phyloP scores from a whole-genome alignment of 2,113 vertebrate species.

The Sinocyclocheilus anshuiensis region DNA sequence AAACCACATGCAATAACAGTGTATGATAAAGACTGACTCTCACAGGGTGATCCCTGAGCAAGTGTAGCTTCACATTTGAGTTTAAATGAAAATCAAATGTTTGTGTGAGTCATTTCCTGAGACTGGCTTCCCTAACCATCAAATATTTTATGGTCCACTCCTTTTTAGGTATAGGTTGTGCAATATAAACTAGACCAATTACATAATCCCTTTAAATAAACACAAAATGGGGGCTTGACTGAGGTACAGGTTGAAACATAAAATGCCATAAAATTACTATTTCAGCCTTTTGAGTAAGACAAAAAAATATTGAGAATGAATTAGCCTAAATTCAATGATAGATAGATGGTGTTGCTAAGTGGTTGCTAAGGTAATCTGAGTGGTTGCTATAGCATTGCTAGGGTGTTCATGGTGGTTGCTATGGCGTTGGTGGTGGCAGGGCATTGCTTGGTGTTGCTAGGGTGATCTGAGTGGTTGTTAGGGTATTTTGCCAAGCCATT shows the following conservation, averaged over 20 bases:
- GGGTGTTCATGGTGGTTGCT: too few relatives aligned
- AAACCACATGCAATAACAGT: not conserved
- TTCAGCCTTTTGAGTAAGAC: not conserved
- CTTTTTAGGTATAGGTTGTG: slow-evolving; percentile 12
- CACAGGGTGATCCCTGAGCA: not conserved
- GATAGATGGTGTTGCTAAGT: too few relatives aligned
- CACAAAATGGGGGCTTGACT: not conserved
- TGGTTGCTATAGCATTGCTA: too few relatives aligned
- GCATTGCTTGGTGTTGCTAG: too few relatives aligned
- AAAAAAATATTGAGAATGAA: too few relatives aligned
- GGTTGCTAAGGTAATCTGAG: too few relatives aligned
- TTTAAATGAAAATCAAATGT: slow-evolving; percentile 32
- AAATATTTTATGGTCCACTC: not conserved
- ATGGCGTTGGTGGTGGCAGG: too few relatives aligned
- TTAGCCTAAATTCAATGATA: too few relatives aligned
- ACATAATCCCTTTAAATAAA: not conserved
- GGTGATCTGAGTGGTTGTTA: too few relatives aligned
- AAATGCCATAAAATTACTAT: not conserved
- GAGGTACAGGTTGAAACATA: not conserved
- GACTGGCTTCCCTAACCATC: not conserved
- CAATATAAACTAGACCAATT: not conserved
- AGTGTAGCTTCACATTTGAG: not conserved
- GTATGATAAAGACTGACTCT: not conserved
- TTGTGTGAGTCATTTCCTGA: slow-evolving; percentile 52
- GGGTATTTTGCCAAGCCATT: too few relatives aligned